Base-by-base conservation (phyloP, 2,888 invertebrate genomes). In the Kryphioiulus occultus region DNA sequence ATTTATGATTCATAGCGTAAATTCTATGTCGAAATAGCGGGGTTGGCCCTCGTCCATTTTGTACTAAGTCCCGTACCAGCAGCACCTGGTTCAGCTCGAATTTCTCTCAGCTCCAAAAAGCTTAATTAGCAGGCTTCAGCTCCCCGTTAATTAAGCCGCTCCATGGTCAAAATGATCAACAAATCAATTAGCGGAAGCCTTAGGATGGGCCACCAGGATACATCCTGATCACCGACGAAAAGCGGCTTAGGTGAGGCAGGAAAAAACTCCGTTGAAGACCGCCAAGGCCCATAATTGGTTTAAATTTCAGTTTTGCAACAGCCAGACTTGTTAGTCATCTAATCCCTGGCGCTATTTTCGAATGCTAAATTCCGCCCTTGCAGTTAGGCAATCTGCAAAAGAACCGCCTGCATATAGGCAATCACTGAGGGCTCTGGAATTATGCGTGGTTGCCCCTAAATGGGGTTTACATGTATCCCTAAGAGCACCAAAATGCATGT, bases 141-240 rank as follows among this genome's bases (percentile, higher is more conserved):
- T 68, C 68, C 26, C 68, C 68, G 68, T 68, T 68, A 68, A 68
- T 68, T 68, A 68, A 68, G 68, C 68, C 68, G 10, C 26, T 26
- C 68, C 68, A 68, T 68, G 68, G 68, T n/a, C 68, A 68, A 68
- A 68, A 22, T 68, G 68, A 22, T 68, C 68, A 68, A 68, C 68
- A 68, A 68, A 68, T 68, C 68, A 68, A 68, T 68, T 68, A 68
- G 68, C 68, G 26, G 68, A 68, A 68, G 68, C 68, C 68, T 68
- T 68, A 68, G 26, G 68, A 68, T 68, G 68, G n/a, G 26, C 68
- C 68, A 68, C 68, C 68, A 68, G 68, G 68, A 68, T 68, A 26
- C 26, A n/a, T 68, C 68, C 68, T 68, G 68, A 22, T 68, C 26
- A 68, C 68, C 26, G 12, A 26, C 68, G 68, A 10, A 68, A 68